A percentile compares a stretch with the other conserved stretches of the same genome.
Conservation (phyloP, 1,140 invertebrate species). For the Anoplolepis gracilipes region DNA sequence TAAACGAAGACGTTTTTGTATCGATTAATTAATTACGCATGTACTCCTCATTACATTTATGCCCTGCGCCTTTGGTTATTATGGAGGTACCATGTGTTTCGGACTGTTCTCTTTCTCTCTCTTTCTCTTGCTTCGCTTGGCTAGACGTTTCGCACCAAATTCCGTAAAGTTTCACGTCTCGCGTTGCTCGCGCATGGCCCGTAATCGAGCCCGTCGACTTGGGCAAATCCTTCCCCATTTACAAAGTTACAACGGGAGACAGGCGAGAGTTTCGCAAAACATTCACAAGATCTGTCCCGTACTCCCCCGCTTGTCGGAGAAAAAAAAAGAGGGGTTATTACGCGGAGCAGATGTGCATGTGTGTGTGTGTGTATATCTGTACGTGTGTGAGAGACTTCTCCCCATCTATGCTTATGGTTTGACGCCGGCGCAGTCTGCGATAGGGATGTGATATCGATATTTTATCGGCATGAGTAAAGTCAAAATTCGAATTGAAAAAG, state of each 20-base stretch:
- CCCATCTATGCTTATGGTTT: not conserved
- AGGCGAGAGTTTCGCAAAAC: slow-evolving; percentile 46
- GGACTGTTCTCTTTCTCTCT: slow-evolving; percentile 49
- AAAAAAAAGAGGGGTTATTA: slow-evolving; percentile 35
- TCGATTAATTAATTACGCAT: not conserved
- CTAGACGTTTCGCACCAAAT: slow-evolving; percentile 63
- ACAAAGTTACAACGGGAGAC: slow-evolving; percentile 54
- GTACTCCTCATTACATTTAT: not conserved
- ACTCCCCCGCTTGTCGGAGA: slow-evolving; percentile 10
- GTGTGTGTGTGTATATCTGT: too few relatives aligned
- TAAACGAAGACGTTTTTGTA: not conserved
- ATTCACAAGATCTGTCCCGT: slow-evolving; percentile 44
- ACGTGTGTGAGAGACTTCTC: not conserved
- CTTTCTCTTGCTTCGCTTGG: not conserved
- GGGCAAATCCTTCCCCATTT: slow-evolving; percentile 54
- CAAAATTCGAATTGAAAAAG: slow-evolving; percentile 1
- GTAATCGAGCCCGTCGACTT: slow-evolving; percentile 47
- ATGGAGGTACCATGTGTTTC: slow-evolving; percentile 40
- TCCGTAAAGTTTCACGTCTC: slow-evolving; percentile 64
- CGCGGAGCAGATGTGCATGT: not conserved
- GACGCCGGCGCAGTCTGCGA: not conserved
- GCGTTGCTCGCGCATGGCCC: slow-evolving; percentile 32
- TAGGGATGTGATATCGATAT: not conserved
- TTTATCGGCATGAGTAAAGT: not conserved
- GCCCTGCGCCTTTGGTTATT: not conserved